Percentiles rank a stretch among this genome's conserved stretches.
These are phyloP conservation scores for Pharmacophagus antenor DNA, from an alignment of 2,888 invertebrate species.

Conservation along the genomic window DNA sequence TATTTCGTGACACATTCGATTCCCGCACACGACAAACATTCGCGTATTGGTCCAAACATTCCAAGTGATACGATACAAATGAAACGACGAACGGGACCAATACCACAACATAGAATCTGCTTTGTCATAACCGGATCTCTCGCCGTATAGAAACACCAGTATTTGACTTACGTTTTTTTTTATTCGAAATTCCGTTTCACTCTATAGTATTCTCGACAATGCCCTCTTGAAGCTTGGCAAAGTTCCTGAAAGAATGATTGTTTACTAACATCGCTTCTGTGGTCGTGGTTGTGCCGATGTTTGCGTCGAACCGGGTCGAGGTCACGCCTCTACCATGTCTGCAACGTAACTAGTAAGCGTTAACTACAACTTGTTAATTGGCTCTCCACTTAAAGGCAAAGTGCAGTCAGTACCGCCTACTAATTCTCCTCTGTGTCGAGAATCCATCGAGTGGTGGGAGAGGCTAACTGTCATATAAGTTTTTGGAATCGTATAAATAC, in stretches of 20 bases:
- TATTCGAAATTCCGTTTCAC: constrained; percentile 25
- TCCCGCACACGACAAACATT: too few relatives aligned
- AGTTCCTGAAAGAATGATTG: constrained; percentile 27
- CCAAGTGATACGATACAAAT: too few relatives aligned
- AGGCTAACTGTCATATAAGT: too few relatives aligned
- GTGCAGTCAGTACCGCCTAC: background rate
- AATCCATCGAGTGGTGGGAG: too few relatives aligned
- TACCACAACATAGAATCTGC: too few relatives aligned
- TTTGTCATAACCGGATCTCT: background rate
- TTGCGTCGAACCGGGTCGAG: constrained; percentile 19
- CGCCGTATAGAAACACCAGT: background rate
- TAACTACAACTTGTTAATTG: background rate
- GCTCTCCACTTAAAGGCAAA: constrained; percentile 2
- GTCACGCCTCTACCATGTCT: constrained; percentile 4
- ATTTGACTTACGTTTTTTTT: constrained; percentile 18
- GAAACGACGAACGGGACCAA: too few relatives aligned
- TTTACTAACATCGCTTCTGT: constrained; percentile 24
- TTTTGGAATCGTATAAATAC: too few relatives aligned
- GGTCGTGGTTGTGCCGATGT: constrained; percentile 1
- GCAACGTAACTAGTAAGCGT: background rate
- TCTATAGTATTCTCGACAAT: constrained; percentile 13
- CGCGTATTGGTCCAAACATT: too few relatives aligned
- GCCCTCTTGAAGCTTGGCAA: constrained; percentile 25
- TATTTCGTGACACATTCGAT: too few relatives aligned
- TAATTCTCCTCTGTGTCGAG: too few relatives aligned